Evolutionary conservation across 1,140 invertebrate genomes (phyloP).

Genomic region (Mylabris phalerata): DNA sequence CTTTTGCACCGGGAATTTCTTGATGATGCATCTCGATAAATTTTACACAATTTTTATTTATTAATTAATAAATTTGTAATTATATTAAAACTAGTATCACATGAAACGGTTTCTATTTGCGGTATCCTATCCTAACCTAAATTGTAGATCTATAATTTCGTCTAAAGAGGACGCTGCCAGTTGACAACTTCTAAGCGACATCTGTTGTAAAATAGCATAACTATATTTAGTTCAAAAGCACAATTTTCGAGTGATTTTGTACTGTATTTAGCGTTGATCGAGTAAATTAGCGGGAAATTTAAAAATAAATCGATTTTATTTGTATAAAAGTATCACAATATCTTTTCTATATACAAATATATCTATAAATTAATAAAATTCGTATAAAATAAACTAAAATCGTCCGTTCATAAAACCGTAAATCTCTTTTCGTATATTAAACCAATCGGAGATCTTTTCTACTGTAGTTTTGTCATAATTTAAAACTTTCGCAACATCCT

Average conservation of each 20-base stretch:
- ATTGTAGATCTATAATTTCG: neutral
- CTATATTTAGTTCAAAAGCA: too few relatives aligned
- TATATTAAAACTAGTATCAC: neutral
- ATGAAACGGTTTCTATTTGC: conserved; percentile 10
- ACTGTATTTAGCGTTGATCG: too few relatives aligned
- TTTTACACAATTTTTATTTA: neutral
- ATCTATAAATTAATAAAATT: too few relatives aligned
- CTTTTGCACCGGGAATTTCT: conserved; percentile 24
- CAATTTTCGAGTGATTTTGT: too few relatives aligned
- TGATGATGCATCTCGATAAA: conserved; percentile 1
- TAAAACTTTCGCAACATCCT: conserved; percentile 48
- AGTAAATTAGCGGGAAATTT: too few relatives aligned
- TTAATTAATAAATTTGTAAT: neutral
- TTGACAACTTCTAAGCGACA: too few relatives aligned
- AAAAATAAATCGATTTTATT: too few relatives aligned
- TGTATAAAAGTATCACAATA: too few relatives aligned
- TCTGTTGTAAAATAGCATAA: too few relatives aligned
- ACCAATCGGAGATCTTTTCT: conserved; percentile 47
- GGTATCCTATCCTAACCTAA: conserved; percentile 14
- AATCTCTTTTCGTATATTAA: conserved; percentile 31
- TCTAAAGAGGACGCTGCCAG: too few relatives aligned
- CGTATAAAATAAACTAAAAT: too few relatives aligned
- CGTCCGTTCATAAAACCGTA: conserved; percentile 6
- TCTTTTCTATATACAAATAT: too few relatives aligned
- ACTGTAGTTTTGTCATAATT: conserved; percentile 38